Conservation (phyloP, 2,888 invertebrate species). For the Habrosyne pyritoides region DNA sequence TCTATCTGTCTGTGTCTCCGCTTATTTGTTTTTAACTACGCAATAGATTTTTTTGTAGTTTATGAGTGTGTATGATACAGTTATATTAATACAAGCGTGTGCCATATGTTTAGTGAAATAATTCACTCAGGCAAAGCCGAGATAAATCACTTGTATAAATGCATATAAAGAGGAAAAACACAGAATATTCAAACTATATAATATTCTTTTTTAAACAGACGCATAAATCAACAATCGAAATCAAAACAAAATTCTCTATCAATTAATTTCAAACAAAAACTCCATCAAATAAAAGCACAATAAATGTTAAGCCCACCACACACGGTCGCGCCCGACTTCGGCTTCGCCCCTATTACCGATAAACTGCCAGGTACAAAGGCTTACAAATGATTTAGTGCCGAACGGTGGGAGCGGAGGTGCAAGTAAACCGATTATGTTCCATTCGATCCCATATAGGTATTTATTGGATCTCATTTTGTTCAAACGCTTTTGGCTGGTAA, state of each 20-base stretch:
- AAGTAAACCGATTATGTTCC: conserved; percentile 54
- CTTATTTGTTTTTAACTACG: too few relatives aligned
- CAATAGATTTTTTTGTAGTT: too few relatives aligned
- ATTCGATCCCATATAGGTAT: conserved; percentile 39
- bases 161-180: too few relatives aligned
- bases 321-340: conserved; percentile 12
- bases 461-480: conserved; percentile 13
- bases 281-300: not conserved
- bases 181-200: too few relatives aligned
- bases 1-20: too few relatives aligned
- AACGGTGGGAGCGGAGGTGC: conserved; percentile 30
- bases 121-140: too few relatives aligned
- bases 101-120: too few relatives aligned
- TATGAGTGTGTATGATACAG: too few relatives aligned
- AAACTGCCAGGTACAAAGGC: conserved; percentile 57
- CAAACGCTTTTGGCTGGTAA: conserved; percentile 5
- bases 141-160: too few relatives aligned
- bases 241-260: not conserved
- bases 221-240: too few relatives aligned
- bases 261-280: not conserved
- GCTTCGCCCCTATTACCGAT: conserved; percentile 25
- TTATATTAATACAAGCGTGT: too few relatives aligned
- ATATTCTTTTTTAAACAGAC: too few relatives aligned
- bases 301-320: conserved; percentile 18
- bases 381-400: conserved; percentile 60